Evolutionary conservation across 2,797 vertebrate genomes (phyloP).

Genomic region (Rhynchonycteris naso): DNA sequence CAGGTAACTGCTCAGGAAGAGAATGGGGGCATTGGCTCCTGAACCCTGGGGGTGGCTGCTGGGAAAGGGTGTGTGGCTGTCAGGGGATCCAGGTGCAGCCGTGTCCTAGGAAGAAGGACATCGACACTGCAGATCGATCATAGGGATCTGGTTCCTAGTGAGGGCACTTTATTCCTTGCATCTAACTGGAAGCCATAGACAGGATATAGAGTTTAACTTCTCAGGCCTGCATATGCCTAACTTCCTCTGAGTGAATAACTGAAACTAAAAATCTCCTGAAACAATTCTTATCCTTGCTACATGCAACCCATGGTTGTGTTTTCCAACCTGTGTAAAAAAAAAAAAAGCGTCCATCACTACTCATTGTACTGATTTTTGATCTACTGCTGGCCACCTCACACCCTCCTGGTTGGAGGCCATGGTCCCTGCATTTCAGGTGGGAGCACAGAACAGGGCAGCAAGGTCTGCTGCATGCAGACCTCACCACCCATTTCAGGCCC

Average conservation of each 20-base stretch:
- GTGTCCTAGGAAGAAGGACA: background rate
- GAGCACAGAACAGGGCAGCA: too few relatives aligned
- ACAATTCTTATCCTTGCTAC: background rate
- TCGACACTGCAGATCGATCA: rapidly evolving
- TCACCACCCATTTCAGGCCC: background rate
- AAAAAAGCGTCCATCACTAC: background rate
- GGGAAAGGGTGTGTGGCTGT: background rate
- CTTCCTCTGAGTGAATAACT: background rate
- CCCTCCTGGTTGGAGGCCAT: background rate
- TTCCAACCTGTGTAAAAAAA: background rate
- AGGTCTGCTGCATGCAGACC: background rate
- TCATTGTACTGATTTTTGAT: background rate
- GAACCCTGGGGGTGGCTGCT: rapidly evolving
- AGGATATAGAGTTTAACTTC: background rate
- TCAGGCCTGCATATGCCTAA: background rate
- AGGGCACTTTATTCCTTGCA: background rate
- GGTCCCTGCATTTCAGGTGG: rapidly evolving
- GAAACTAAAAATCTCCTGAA: background rate
- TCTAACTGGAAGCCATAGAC: background rate
- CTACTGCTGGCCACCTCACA: rapidly evolving
- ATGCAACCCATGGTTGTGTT: background rate
- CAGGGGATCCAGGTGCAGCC: background rate
- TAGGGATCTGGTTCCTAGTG: background rate
- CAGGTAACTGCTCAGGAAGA: background rate
- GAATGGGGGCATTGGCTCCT: background rate